Percentiles rank a stretch among this genome's conserved stretches.
Conservation (phyloP, 2,888 invertebrate genomes). For the Cataglyphis albicans region DNA sequence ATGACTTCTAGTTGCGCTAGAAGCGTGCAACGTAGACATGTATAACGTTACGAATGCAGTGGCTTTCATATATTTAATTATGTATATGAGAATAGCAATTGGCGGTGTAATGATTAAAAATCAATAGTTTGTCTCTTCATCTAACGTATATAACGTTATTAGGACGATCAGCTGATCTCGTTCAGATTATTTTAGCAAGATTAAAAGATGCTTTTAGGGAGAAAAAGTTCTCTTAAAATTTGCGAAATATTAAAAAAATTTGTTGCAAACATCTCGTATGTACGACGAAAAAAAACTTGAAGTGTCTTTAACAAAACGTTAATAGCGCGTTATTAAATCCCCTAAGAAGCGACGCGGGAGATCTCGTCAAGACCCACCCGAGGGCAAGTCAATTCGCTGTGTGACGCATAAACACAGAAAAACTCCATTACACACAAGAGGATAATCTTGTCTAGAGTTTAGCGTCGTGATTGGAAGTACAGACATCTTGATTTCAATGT, state of each 20-base stretch:
- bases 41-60: neutral
- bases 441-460: conserved; percentile 42
- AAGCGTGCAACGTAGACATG: neutral
- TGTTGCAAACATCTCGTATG: neutral
- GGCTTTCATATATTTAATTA: neutral
- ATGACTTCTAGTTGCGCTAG: neutral
- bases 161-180: conserved; percentile 3
- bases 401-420: conserved; percentile 22
- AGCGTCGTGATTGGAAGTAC: conserved; percentile 30
- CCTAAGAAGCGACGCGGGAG: conserved; percentile 43
- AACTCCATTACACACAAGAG: conserved; percentile 30
- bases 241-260: conserved; percentile 19
- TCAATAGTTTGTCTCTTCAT: conserved; percentile 22
- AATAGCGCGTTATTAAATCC: conserved; percentile 40
- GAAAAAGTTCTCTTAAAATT: neutral
- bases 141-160: conserved; percentile 11
- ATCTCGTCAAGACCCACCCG: conserved; percentile 41
- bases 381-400: conserved; percentile 16
- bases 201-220: neutral
- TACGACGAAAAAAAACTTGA: neutral
- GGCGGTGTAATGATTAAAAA: conserved; percentile 31
- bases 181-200: neutral
- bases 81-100: neutral
- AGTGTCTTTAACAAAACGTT: conserved; percentile 9
- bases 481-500: conserved; percentile 60